phyloP scores from a whole-genome alignment of 1,140 invertebrate genomes.

The Conus betulinus region DNA sequence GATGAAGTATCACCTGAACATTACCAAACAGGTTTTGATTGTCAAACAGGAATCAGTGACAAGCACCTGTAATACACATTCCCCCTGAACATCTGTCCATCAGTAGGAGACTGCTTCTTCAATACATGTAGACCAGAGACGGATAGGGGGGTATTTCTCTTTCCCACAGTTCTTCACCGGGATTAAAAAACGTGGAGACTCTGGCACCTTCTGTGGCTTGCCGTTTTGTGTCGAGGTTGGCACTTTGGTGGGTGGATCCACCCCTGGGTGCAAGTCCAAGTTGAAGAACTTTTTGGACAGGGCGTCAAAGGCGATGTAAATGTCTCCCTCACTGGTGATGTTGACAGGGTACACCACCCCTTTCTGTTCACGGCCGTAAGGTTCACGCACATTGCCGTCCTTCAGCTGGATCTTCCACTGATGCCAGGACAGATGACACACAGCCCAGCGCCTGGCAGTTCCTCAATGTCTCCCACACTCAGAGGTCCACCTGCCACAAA shows the following conservation, averaged over 20 bases:
- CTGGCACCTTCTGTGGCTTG: neutral
- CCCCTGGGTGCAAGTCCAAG: slow-evolving; percentile 22
- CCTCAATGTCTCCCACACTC: slow-evolving; percentile 70
- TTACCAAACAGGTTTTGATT: no score
- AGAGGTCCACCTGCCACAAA: slow-evolving; percentile 65
- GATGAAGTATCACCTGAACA: no score
- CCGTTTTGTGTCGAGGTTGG: neutral
- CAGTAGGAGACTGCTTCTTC: neutral
- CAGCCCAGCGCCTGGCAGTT: slow-evolving; percentile 50
- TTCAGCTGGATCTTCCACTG: slow-evolving; percentile 66
- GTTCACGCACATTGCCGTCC: slow-evolving; percentile 50
- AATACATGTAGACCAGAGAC: neutral
- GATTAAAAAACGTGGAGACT: no score
- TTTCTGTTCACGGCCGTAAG: slow-evolving; percentile 32
- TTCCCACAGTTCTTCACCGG: neutral
- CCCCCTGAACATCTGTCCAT: no score
- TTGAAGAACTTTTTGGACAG: slow-evolving; percentile 56
- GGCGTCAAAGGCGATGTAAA: slow-evolving; percentile 59
- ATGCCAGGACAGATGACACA: slow-evolving; percentile 70
- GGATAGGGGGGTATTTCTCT: neutral
- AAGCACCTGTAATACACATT: no score
- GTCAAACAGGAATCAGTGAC: no score
- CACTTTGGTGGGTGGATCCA: neutral
- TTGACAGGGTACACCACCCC: slow-evolving; percentile 50
- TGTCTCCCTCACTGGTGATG: slow-evolving; percentile 44